A percentile compares a stretch with the other conserved stretches of the same genome.
Conservation (phyloP, 2,113 vertebrate genomes). For the Perca schrenkii region DNA sequence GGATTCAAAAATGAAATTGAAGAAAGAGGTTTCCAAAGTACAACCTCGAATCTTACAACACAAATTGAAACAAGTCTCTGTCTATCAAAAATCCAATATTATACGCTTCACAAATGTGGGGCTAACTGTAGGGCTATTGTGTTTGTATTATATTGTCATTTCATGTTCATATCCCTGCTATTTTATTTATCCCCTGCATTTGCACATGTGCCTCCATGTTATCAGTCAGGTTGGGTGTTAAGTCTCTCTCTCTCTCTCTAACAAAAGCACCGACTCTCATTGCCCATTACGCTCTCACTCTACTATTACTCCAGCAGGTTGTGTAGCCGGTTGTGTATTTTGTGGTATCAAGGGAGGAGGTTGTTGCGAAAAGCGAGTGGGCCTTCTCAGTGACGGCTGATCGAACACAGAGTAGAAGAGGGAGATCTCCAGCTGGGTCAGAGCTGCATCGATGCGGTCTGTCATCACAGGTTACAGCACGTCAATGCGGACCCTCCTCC, state of each 20-base stretch:
- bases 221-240: conserved; percentile 6
- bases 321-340: conserved; percentile 32
- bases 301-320: conserved; percentile 32
- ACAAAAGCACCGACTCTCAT: conserved; percentile 42
- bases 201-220: background rate
- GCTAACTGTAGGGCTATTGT: background rate
- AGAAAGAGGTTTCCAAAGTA: too few species aligned
- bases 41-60: too few species aligned
- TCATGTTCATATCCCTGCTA: background rate
- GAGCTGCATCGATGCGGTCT: conserved; percentile 66
- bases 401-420: conserved; percentile 57
- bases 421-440: conserved; percentile 69
- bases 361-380: conserved; percentile 37
- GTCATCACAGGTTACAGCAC: conserved; percentile 73
- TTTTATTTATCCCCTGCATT: background rate
- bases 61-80: background rate
- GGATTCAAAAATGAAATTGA: too few species aligned
- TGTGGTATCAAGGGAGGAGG: conserved; percentile 20
- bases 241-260: conserved; percentile 4
- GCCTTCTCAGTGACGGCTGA: conserved; percentile 67
- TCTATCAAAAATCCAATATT: too few species aligned
- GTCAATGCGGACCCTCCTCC: conserved; percentile 55
- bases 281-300: conserved; percentile 36
- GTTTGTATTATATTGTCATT: background rate
- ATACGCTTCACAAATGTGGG: background rate